Percentiles rank a stretch among this genome's conserved stretches.
phyloP scores from a whole-genome alignment of 2,888 invertebrate species.

The Pammene fasciana region DNA sequence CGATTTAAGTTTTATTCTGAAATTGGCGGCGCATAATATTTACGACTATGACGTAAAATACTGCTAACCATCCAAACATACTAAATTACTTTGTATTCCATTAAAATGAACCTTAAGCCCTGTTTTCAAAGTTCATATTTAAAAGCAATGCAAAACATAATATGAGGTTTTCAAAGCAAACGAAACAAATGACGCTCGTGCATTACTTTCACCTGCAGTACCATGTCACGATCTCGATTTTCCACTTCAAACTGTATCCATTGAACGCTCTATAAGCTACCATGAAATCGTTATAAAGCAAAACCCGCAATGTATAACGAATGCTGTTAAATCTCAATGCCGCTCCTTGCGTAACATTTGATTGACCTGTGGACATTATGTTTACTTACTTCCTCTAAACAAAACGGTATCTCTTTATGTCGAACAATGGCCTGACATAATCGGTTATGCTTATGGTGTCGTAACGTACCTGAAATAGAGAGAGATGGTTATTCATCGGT shows the following conservation, averaged over 20 bases:
- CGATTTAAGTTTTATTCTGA: constrained; percentile 14
- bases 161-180: constrained; percentile 6
- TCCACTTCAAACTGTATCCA: constrained; percentile 7
- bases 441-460: constrained; percentile 1
- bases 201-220: constrained; percentile 37
- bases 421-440: constrained; percentile 33
- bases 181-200: constrained; percentile 24
- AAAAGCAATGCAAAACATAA: neutral
- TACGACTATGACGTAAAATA: constrained; percentile 33
- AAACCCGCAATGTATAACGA: constrained; percentile 27
- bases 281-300: constrained; percentile 22
- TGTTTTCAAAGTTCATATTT: neutral
- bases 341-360: constrained; percentile 29
- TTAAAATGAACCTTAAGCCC: neutral
- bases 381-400: constrained; percentile 24
- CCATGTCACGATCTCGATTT: constrained; percentile 16
- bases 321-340: constrained; percentile 13
- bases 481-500: constrained; percentile 13
- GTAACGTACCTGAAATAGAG: constrained; percentile 36
- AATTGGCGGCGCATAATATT: constrained; percentile 33
- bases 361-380: constrained; percentile 29
- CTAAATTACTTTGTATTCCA: neutral
- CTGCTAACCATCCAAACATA: constrained; percentile 6
- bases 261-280: constrained; percentile 7
- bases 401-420: constrained; percentile 8